phyloP scores from a whole-genome alignment of 2,113 vertebrate species.

The Proterorhinus semilunaris region DNA sequence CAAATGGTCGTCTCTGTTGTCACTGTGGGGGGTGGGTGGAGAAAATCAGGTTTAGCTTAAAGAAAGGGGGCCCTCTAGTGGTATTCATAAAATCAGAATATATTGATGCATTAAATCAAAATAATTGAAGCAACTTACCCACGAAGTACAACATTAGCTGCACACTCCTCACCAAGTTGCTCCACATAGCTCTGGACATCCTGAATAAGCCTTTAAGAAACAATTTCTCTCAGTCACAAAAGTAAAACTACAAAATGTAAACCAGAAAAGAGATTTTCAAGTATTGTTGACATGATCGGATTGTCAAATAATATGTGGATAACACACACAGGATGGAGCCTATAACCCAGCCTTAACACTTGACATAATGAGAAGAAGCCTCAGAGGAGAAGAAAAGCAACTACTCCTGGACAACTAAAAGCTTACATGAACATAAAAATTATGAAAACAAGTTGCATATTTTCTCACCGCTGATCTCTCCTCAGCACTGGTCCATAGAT shows the following conservation, averaged over 20 bases:
- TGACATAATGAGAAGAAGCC: no score
- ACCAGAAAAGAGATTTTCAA: background rate
- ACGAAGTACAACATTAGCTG: slow-evolving; percentile 77
- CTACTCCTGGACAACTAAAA: no score
- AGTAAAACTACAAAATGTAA: background rate
- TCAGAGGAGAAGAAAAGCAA: no score
- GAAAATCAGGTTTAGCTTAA: slow-evolving; percentile 17
- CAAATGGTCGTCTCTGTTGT: slow-evolving; percentile 85
- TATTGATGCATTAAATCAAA: no score
- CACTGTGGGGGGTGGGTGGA: slow-evolving; percentile 73
- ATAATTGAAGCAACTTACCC: slow-evolving; percentile 39
- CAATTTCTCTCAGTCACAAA: background rate
- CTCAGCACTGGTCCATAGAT: slow-evolving; percentile 89
- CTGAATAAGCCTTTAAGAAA: slow-evolving; percentile 81
- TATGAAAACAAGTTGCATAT: no score
- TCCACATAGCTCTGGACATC: slow-evolving; percentile 89
- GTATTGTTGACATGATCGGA: no score
- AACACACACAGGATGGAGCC: no score
- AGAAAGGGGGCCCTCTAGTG: slow-evolving; percentile 46
- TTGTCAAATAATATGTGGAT: no score
- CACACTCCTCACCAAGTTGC: slow-evolving; percentile 82
- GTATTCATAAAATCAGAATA: slow-evolving; percentile 3
- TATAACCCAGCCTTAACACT: no score
- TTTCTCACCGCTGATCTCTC: slow-evolving; percentile 87
- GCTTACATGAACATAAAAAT: no score